A percentile compares a stretch with the other conserved stretches of the same genome.
Conservation (phyloP, 2,888 invertebrate species). For the Lypha dubia region DNA sequence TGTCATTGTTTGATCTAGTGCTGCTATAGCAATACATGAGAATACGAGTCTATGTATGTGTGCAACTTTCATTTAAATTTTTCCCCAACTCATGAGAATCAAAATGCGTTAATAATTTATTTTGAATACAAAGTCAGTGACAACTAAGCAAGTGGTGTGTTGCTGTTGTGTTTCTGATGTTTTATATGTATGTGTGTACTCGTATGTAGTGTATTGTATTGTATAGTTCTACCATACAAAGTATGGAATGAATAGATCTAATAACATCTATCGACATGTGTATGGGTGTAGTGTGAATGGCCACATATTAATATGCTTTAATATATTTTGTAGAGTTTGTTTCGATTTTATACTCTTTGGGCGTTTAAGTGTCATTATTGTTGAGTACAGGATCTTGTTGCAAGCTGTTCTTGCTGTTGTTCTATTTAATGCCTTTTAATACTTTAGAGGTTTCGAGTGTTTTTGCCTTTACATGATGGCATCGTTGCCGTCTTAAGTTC, state of each 20-base stretch:
- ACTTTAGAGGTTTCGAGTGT: slow-evolving; percentile 54
- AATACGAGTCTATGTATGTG: not conserved
- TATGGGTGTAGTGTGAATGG: too few species aligned
- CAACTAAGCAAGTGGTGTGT: slow-evolving; percentile 58
- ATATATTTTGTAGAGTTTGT: slow-evolving; percentile 32
- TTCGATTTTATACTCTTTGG: slow-evolving; percentile 45
- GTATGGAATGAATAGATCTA: not conserved
- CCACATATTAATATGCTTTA: not conserved
- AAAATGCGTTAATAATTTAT: slow-evolving; percentile 63
- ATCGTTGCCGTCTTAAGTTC: slow-evolving; percentile 18
- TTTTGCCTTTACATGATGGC: slow-evolving; percentile 29
- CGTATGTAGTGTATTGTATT: too few species aligned
- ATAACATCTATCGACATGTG: too few species aligned
- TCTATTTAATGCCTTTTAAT: slow-evolving; percentile 52
- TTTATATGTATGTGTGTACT: not conserved
- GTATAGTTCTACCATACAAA: not conserved
- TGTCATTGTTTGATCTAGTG: not conserved
- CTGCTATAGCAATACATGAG: slow-evolving; percentile 7
- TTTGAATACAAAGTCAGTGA: slow-evolving; percentile 43
- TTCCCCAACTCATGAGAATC: slow-evolving; percentile 9
- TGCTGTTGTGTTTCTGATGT: slow-evolving; percentile 1
- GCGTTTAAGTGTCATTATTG: slow-evolving; percentile 57
- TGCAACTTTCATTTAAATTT: slow-evolving; percentile 19
- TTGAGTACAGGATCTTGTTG: slow-evolving; percentile 57
- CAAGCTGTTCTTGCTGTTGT: slow-evolving; percentile 52